A percentile compares a stretch with the other conserved stretches of the same genome.
These are phyloP conservation scores for Hexactinellida sp. DNA, from an alignment of 37 sponge, comb jelly and placozoan species.

Conservation along the genomic window DNA sequence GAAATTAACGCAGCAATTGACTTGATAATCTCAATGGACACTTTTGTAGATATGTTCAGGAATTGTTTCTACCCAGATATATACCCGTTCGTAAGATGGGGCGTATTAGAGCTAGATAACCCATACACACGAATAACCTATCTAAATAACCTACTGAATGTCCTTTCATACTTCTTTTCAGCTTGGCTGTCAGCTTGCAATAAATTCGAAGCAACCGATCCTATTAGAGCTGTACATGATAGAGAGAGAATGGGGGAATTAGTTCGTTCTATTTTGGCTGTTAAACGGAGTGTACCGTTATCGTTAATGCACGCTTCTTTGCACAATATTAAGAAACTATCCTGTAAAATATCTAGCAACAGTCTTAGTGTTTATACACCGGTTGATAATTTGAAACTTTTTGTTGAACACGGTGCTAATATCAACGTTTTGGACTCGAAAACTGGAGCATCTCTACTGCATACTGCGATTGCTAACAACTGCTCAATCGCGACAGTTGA, in stretches of 20 bases:
- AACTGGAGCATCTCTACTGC: neutral
- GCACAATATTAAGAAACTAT: neutral
- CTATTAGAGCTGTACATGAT: neutral
- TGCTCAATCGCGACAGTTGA: neutral
- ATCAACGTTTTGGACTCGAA: neutral
- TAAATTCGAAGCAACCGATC: neutral
- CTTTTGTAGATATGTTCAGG: conserved; percentile 45
- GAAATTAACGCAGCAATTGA: conserved; percentile 69
- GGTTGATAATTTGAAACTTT: neutral
- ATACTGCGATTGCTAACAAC: neutral
- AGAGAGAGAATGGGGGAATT: neutral
- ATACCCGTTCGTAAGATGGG: conserved; percentile 52
- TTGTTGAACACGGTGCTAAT: neutral
- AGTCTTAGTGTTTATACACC: neutral
- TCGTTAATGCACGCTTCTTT: conserved; percentile 2
- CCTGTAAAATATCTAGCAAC: neutral
- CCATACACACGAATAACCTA: neutral
- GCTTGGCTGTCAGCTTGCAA: neutral
- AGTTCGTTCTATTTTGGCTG: neutral
- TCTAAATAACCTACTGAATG: neutral
- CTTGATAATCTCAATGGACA: conserved; percentile 44
- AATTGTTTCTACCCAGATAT: conserved; percentile 34
- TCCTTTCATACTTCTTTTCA: neutral
- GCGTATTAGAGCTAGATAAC: conserved; percentile 41
- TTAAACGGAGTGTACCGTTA: neutral